Base-by-base conservation (phyloP, 1,140 invertebrate genomes). In the Drosophila grimshawi region DNA sequence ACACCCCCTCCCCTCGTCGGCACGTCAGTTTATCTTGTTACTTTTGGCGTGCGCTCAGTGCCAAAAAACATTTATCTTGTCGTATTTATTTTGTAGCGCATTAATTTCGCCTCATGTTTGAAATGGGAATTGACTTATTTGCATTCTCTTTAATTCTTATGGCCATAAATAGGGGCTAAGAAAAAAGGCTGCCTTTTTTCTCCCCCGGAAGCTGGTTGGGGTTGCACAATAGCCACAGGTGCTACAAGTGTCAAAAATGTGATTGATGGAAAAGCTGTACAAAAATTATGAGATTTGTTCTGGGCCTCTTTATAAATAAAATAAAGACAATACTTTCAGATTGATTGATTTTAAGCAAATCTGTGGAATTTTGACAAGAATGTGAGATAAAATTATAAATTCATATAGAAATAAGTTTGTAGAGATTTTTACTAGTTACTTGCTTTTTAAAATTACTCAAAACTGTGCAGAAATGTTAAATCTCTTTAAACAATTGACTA, bases 21-120 rank as follows among this genome's bases (percentile, higher is more conserved):
- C 35, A 29, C 55, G 64, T 70, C 76, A 35, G 76, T 78, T 86
- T 75, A 89, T 88, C 80, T 80, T 88, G 85, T 89, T 83, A 69
- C 80, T 8, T 19, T 62, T 69, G 65, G 56, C 69, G 49, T 49
- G 63, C 46, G 68, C 71, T 69, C 78, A 45, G 49, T 45, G 73
- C 53, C 65, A 52, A 74, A 70, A 75, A 85, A 73, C 85, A 88
- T 88, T 88, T 89, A 88, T 88, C 85, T 88, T 88, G 85, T 88
- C 85, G 80, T 89, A 85, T 88, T 88, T 88, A 80, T 88, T 88
- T 73, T 85, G 85, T 78, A 78, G 73, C 80, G 62, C 85, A 88
- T 88, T 88, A 89, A 88, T 88, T 88, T 89, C 78, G 78, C 57
- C 61, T 89, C 83, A 79, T 83, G 69, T 78, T 89, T 57, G 59